Evolutionary conservation across 1,140 invertebrate genomes (phyloP), one percentile per base, ranked within the genome.

Genomic region (Heliconius himera): DNA sequence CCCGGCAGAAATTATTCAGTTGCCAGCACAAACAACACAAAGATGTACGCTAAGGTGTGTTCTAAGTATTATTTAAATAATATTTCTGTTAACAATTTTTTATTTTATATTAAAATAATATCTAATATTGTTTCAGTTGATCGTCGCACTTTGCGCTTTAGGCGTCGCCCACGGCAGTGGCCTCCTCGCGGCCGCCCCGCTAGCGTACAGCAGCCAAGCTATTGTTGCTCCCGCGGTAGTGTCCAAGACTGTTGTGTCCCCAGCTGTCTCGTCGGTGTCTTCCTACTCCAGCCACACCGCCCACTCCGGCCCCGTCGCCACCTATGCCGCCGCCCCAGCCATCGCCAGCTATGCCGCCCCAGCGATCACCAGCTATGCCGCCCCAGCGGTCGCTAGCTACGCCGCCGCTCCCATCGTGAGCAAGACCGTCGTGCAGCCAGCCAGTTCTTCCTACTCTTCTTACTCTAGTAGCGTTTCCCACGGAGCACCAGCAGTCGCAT

Each of bases 21-120:
- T 93, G 82, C 93, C 92, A 93, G 89, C 90, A 86, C 85, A 88
- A 89, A 86, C 85, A 88, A 85, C 83, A 91, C 84, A 89, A 93
- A 93, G 92, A 94, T 94, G 93, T 94, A 90, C 93, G 90, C 92
- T 84, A 94, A 94, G 93, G 93, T 94, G 85, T 84, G 91, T 91
- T 79, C 8, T 22, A 22, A 66, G 22, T 29, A 29, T 66, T 66
- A 66, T 60, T 22, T 22, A 18, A 66, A 78, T 71, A 22, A 18
- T 46, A 73, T 49, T 46, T 73, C 8, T 49, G 1, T n/a, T 36
- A 20, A 9, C 18, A 5, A 29, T 16, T 29, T 26, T 29, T 41
- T 73, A 46, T 73, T 73, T 73, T 73, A 46, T 26, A 49, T 22
- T 66, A 66, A 66, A 13, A 29, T 29, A 66, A 66, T n/a, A 66